A percentile compares a stretch with the other conserved stretches of the same genome.
Conservation (phyloP, 2,888 invertebrate genomes). For the Entomobrya proxima region DNA sequence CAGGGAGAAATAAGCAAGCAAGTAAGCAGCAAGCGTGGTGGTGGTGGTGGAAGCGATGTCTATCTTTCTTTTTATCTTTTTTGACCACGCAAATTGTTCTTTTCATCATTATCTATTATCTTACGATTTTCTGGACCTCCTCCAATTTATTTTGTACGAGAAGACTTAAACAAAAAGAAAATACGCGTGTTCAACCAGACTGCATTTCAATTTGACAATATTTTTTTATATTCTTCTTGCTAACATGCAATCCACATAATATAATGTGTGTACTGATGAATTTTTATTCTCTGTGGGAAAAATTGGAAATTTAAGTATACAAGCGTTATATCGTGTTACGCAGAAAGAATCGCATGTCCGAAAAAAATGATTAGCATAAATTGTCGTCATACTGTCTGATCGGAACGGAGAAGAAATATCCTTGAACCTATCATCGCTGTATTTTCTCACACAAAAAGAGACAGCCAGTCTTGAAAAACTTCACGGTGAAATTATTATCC, state of each 20-base stretch:
- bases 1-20: too few species aligned
- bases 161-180: conserved; percentile 10
- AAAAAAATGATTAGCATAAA: conserved; percentile 50
- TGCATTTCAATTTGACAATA: too few species aligned
- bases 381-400: conserved; percentile 65
- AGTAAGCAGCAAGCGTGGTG: too few species aligned
- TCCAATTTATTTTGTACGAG: conserved; percentile 66
- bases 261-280: too few species aligned
- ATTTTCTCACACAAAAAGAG: background rate
- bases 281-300: too few species aligned
- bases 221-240: too few species aligned
- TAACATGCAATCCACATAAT: too few species aligned
- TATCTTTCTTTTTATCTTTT: too few species aligned
- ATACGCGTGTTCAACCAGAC: too few species aligned
- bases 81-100: conserved; percentile 69
- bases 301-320: conserved; percentile 10
- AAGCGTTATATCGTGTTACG: conserved; percentile 33
- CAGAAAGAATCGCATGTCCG: conserved; percentile 40
- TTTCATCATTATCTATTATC: conserved; percentile 69
- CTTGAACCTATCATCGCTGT: conserved; percentile 33
- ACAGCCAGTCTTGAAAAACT: background rate
- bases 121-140: conserved; percentile 68
- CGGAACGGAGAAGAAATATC: conserved; percentile 32
- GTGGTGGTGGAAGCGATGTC: conserved; percentile 45
- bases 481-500: conserved; percentile 39